Conservation (phyloP, 1,140 invertebrate genomes). For the Magallana ariakensis region DNA sequence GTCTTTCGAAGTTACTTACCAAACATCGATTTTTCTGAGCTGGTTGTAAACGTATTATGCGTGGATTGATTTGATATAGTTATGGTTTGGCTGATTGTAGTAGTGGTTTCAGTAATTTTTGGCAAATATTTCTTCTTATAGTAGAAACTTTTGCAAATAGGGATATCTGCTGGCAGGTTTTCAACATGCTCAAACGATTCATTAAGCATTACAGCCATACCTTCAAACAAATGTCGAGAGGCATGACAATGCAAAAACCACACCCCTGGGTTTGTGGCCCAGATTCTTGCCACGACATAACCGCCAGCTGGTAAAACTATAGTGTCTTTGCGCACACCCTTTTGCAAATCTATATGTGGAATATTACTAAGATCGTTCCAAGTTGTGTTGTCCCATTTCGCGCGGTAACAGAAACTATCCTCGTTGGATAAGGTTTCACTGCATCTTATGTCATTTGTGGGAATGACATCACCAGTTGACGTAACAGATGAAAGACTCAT, state of each 20-base stretch:
- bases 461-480: conserved; percentile 50
- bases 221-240: conserved; percentile 55
- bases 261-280: conserved; percentile 85
- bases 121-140: neutral
- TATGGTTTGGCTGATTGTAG: too few relatives aligned
- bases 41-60: too few relatives aligned
- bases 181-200: conserved; percentile 42
- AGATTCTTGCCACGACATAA: conserved; percentile 85
- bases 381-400: conserved; percentile 55
- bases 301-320: conserved; percentile 85
- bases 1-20: too few relatives aligned
- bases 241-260: conserved; percentile 70
- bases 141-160: conserved; percentile 36
- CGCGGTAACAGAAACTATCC: conserved; percentile 56
- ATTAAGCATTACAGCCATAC: conserved; percentile 48
- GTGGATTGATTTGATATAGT: too few relatives aligned
- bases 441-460: conserved; percentile 62
- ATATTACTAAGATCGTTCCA: conserved; percentile 57
- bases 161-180: conserved; percentile 8
- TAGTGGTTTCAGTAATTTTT: too few relatives aligned
- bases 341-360: conserved; percentile 74
- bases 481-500: conserved; percentile 74
- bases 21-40: too few relatives aligned
- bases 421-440: neutral
- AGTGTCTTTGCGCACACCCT: conserved; percentile 86